A percentile compares a stretch with the other conserved stretches of the same genome.
phyloP scores from a whole-genome alignment of 2,888 invertebrate genomes.

The Pseudococcus viburni region DNA sequence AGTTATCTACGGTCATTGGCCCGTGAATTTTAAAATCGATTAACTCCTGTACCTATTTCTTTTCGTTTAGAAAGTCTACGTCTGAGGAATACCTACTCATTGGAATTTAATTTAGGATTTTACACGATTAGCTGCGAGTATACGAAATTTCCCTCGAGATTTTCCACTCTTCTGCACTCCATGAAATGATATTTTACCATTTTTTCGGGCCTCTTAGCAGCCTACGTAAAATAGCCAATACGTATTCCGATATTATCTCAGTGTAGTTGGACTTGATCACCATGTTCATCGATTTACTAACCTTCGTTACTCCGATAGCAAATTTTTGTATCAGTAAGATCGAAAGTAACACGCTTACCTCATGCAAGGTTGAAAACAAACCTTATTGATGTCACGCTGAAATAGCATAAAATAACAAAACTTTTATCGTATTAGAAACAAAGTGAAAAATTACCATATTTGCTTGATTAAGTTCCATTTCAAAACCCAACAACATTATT shows the following conservation, averaged over 20 bases:
- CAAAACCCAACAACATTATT: neutral
- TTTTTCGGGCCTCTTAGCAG: neutral
- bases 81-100: neutral
- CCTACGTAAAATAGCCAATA: neutral
- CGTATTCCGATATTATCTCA: neutral
- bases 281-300: constrained; percentile 17
- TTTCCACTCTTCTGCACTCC: neutral
- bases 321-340: neutral
- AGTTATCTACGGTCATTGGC: neutral
- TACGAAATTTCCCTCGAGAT: neutral
- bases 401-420: neutral
- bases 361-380: constrained; percentile 1
- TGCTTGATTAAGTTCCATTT: neutral
- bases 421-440: neutral
- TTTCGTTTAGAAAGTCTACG: neutral
- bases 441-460: neutral
- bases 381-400: neutral
- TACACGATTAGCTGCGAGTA: too few relatives aligned
- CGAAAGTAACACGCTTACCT: neutral
- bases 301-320: neutral
- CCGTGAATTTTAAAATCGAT: neutral
- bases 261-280: neutral
- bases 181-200: neutral
- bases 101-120: neutral
- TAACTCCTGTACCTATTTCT: neutral